Evolutionary conservation across 2,113 vertebrate species (phyloP), one percentile per base, ranked within the genome.

Genomic region (Oreochromis tanganicae): DNA sequence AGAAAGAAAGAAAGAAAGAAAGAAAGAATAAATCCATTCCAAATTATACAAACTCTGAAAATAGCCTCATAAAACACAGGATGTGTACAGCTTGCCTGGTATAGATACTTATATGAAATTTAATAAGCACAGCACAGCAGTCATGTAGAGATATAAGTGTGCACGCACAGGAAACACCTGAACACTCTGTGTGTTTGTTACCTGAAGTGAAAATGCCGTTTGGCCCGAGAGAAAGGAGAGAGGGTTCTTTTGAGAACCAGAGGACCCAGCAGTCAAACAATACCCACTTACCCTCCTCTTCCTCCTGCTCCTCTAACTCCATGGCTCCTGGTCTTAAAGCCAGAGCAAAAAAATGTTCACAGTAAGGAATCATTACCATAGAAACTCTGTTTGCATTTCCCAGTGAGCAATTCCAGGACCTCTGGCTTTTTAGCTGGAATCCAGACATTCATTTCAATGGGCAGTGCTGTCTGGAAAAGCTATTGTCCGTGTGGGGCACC

Each of bases 381-480:
- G 96, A 91, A 94, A 96, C 96, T 93, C 90, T 96, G 95, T 97
- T 97, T 96, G 96, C 94, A 95, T 96, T 97, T 97, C 96, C 96
- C 96, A 97, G 93, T 93, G 91, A 93, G 90, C 87, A 87, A 91
- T 95, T 95, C 91, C 63, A 89, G 87, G 93, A 90, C 87, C 84
- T 83, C 93, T 89, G 95, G 87, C 92, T 91, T 95, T 68, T 95
- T 94, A 94, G 92, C 91, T 93, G 94, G 94, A 96, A 95, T 95
- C 93, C 95, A 93, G 93, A 94, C 93, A 84, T 91, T 94, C 91
- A 90, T 94, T 94, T 94, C 83, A 94, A 85, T 54, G 63, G 85
- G 78, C 86, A 75, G 88, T 46, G 90, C 88, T 71, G 93, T 93
- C 95, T 95, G 94, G 91, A 91, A 92, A 92, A 95, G 88, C 82